A percentile compares a stretch with the other conserved stretches of the same genome.
Conservation (phyloP, 2,888 invertebrate species). For the Dicycla oo region DNA sequence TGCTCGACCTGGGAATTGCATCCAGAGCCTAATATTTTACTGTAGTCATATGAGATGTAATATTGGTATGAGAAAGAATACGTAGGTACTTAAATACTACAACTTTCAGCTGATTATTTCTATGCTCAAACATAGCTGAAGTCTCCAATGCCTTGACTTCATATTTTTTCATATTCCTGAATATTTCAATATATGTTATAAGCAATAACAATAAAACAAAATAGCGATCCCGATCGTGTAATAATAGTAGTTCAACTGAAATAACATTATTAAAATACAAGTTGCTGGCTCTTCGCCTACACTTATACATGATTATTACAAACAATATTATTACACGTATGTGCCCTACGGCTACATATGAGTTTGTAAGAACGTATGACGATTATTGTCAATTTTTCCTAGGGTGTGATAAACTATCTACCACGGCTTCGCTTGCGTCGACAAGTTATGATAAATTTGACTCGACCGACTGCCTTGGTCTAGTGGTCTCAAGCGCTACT, state of each 20-base stretch:
- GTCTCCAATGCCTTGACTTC: not conserved
- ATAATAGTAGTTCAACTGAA: conserved; percentile 5
- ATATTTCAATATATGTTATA: not conserved
- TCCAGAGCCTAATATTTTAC: not conserved
- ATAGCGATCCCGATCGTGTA: not conserved
- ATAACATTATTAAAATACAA: conserved; percentile 6
- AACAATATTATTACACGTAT: not conserved
- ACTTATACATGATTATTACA: not conserved
- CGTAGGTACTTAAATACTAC: not conserved
- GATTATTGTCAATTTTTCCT: not conserved
- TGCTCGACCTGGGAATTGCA: not conserved
- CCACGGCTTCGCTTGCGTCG: not conserved
- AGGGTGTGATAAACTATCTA: too few species aligned
- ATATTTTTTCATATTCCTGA: not conserved
- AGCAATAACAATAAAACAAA: conserved; percentile 13
- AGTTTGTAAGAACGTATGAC: not conserved
- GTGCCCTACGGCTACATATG: not conserved
- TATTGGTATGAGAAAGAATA: not conserved
- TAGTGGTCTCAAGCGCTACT: too few species aligned
- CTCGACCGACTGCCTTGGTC: too few species aligned
- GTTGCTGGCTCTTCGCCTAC: conserved; percentile 6
- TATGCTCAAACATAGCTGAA: not conserved
- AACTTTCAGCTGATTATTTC: not conserved
- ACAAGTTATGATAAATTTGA: too few species aligned
- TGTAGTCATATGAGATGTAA: not conserved